phyloP scores from a whole-genome alignment of 2,797 vertebrate genomes.

The Sebastes reedi region DNA sequence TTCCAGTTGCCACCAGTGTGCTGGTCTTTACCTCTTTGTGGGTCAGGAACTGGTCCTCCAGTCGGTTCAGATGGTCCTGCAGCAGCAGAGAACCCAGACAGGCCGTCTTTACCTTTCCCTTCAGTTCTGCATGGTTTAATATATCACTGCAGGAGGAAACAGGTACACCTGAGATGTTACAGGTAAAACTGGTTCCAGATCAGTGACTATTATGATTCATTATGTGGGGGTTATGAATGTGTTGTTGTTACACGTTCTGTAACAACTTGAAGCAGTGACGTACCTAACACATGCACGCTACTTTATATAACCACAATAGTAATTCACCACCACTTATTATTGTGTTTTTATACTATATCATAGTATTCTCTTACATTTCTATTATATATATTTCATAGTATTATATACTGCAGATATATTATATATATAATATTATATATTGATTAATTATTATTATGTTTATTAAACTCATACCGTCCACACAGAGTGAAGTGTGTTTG shows the following conservation, averaged over 20 bases:
- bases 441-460: no score
- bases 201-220: background rate
- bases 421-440: no score
- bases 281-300: background rate
- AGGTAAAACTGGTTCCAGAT: background rate
- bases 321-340: background rate
- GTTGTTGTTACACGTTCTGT: background rate
- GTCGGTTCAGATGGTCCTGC: background rate
- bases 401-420: no score
- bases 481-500: background rate
- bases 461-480: no score
- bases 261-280: background rate
- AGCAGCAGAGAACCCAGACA: conserved; percentile 73
- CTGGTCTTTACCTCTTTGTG: conserved; percentile 50
- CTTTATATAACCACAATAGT: background rate
- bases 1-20: background rate
- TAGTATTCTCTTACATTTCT: no score
- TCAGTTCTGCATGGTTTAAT: conserved; percentile 80
- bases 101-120: conserved; percentile 72
- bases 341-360: background rate
- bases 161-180: background rate
- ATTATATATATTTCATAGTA: no score
- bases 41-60: conserved; percentile 60
- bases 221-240: background rate
- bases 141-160: conserved; percentile 81